Conservation (phyloP, 1,140 invertebrate species). For the Ceratosolen fusciceps region DNA sequence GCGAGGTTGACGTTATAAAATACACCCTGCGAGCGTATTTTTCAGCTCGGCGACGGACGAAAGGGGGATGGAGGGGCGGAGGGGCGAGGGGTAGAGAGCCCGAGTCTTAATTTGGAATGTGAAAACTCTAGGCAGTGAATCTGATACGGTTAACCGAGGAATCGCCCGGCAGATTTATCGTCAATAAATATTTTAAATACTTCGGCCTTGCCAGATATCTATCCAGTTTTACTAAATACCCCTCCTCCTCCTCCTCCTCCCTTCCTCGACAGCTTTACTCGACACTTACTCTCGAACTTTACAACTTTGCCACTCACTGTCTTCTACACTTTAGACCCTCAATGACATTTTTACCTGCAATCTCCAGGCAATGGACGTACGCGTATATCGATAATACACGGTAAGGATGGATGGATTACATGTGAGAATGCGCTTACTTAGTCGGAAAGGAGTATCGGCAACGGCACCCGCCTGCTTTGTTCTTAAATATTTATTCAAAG, state of each 20-base stretch:
- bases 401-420: too few relatives aligned
- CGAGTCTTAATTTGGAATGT: not conserved
- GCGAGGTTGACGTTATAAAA: not conserved
- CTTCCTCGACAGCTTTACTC: not conserved
- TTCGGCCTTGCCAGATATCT: not conserved
- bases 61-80: too few relatives aligned
- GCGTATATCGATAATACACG: too few relatives aligned
- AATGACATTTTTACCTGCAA: too few relatives aligned
- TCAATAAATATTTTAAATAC: slow-evolving; percentile 23
- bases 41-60: not conserved
- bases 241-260: not conserved
- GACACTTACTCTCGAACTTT: not conserved
- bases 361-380: too few relatives aligned
- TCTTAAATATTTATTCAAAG: not conserved
- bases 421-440: too few relatives aligned
- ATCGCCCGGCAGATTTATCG: slow-evolving; percentile 10
- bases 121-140: not conserved
- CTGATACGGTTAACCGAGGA: not conserved
- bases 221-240: not conserved
- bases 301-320: too few relatives aligned
- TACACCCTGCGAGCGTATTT: not conserved
- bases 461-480: not conserved
- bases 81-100: too few relatives aligned
- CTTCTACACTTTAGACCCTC: too few relatives aligned
- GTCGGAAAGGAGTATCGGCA: not conserved